Evolutionary conservation across 64 coral and sea anemone species (phyloP).

Genomic region (Dendrophyllia cribrosa): DNA sequence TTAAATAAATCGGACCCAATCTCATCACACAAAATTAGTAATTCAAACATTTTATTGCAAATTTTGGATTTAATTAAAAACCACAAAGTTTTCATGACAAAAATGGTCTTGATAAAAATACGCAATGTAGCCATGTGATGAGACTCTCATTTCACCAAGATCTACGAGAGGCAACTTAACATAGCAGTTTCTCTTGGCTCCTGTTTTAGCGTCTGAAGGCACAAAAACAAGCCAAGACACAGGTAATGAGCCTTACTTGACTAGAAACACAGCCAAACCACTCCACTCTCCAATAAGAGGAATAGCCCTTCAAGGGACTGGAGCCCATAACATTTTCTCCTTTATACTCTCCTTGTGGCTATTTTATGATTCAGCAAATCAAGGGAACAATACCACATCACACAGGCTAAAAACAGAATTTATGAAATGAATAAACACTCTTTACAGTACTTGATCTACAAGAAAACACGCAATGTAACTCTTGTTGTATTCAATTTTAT

Average conservation of each 20-base stretch:
- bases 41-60: not conserved
- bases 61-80: not conserved
- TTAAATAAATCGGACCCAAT: too few relatives aligned
- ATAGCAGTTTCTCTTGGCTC: slow-evolving; percentile 59
- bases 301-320: not conserved
- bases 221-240: not conserved
- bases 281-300: not conserved
- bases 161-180: slow-evolving; percentile 53
- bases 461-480: not conserved
- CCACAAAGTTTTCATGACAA: not conserved
- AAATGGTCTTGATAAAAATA: too few relatives aligned
- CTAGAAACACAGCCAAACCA: not conserved
- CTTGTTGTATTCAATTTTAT: slow-evolving; percentile 50
- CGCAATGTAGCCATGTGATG: slow-evolving; percentile 22
- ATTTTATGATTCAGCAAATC: too few relatives aligned
- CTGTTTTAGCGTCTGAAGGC: slow-evolving; percentile 48
- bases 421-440: too few relatives aligned
- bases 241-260: slow-evolving; percentile 20
- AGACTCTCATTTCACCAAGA: slow-evolving; percentile 1
- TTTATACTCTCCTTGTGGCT: too few relatives aligned
- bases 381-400: too few relatives aligned
- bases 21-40: too few relatives aligned
- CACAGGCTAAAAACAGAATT: too few relatives aligned
- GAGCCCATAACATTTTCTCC: too few relatives aligned
- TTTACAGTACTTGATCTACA: not conserved